Base-by-base conservation (phyloP, 2,888 invertebrate species). In the Helleia helle region DNA sequence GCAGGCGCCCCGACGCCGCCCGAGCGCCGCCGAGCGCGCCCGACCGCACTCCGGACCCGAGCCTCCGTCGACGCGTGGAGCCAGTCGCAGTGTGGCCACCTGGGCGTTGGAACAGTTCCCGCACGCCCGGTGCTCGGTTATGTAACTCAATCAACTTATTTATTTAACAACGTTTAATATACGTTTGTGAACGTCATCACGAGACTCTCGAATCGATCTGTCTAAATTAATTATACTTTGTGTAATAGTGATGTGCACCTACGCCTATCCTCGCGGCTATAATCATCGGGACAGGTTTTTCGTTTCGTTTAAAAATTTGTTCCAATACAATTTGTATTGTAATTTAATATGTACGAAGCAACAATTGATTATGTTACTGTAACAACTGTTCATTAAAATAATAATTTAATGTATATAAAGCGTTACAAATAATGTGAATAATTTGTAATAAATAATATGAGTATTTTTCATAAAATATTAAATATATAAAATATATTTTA, bases 71-170 rank as follows among this genome's bases (percentile, higher is more conserved):
- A 72, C 74, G 77, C 79, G 76, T 71, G 69, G 69, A 62, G 62
- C 71, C 81, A 84, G 84, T 84, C 80, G 77, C 76, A 73, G 76
- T 72, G 72, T 70, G 68, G 72, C 80, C 79, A 76, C 74, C 74
- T 56, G 76, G 80, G 76, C 76, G 83, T 74, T 71, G 73, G 73
- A 73, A 67, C 71, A 72, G 68, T 67, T 73, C 72, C 62, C 65
- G 71, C 65, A 63, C 64, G 59, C 62, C 63, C 62, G 59, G 71
- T 71, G 74, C 62, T 68, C 66, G 74, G 73, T 84, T 84, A 84
- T 84, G 74, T 84, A 84, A 84, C 76, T 74, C 63, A 71, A 70
- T 67, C 75, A 79, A 80, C 74, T 76, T 81, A 79, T 77, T 75
- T 81, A 79, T 75, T 70, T 75, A 72, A 74, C 68, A 75, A 72